Evolutionary conservation across 2,888 invertebrate genomes (phyloP).

Genomic region (Sycophila texana): DNA sequence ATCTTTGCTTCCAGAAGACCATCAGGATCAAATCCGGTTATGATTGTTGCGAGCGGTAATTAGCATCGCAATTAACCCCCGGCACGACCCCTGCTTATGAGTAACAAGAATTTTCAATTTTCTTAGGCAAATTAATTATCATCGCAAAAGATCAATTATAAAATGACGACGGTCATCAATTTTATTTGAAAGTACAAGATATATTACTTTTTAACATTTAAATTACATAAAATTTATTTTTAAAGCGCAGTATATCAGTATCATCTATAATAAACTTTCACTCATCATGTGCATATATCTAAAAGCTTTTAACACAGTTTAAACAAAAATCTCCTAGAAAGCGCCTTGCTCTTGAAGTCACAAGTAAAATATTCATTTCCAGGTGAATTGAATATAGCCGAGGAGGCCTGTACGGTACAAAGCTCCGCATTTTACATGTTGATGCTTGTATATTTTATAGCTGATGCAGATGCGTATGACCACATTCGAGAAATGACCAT

Average conservation of each 20-base stretch:
- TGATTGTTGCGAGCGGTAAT: neutral
- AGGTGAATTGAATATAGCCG: neutral
- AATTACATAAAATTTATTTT: too few relatives aligned
- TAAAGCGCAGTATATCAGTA: too few relatives aligned
- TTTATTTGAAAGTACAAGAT: too few relatives aligned
- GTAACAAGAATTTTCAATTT: neutral
- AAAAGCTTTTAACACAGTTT: too few relatives aligned
- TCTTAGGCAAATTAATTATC: too few relatives aligned
- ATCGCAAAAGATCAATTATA: too few relatives aligned
- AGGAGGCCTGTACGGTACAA: slow-evolving; percentile 21
- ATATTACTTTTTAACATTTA: too few relatives aligned
- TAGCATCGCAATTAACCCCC: neutral
- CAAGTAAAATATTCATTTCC: slow-evolving; percentile 2
- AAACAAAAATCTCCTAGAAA: too few relatives aligned
- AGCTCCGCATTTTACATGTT: slow-evolving; percentile 15
- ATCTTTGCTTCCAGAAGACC: neutral
- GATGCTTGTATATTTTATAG: slow-evolving; percentile 1
- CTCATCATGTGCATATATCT: too few relatives aligned
- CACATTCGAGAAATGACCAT: slow-evolving; percentile 14
- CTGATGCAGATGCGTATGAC: neutral
- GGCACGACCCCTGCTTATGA: neutral
- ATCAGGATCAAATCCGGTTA: neutral
- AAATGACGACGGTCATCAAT: too few relatives aligned
- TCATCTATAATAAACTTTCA: too few relatives aligned
- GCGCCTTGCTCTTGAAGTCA: too few relatives aligned